Percentiles rank a stretch among this genome's conserved stretches.
phyloP scores from a whole-genome alignment of 1,140 invertebrate genomes.

The Drosophila lacertosa region DNA sequence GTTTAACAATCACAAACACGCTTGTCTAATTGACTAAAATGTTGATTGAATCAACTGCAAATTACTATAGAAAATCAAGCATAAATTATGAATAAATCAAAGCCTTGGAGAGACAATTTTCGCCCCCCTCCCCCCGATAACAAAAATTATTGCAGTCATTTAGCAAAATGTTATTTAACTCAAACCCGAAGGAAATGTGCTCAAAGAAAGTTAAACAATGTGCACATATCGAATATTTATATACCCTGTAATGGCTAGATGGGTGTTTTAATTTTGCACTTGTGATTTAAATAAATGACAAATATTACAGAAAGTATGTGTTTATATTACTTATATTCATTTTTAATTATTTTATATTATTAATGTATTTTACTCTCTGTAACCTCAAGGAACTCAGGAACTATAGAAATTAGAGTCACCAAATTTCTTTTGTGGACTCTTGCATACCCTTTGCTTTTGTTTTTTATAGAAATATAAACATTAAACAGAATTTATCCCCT shows the following conservation, averaged over 20 bases:
- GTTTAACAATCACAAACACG: background rate
- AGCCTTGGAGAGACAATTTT: slow-evolving; percentile 9
- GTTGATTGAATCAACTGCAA: slow-evolving; percentile 32
- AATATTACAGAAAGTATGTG: too few relatives aligned
- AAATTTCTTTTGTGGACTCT: background rate
- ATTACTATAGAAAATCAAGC: slow-evolving; percentile 7
- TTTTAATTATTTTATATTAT: too few relatives aligned
- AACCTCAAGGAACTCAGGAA: background rate
- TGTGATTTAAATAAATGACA: too few relatives aligned
- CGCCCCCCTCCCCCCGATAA: background rate
- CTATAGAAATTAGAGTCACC: background rate
- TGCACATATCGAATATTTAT: slow-evolving; percentile 34
- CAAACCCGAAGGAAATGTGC: background rate
- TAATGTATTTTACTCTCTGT: background rate
- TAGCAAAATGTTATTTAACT: slow-evolving; percentile 18
- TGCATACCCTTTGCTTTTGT: too few relatives aligned
- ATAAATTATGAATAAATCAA: slow-evolving; percentile 14
- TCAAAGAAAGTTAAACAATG: slow-evolving; percentile 18
- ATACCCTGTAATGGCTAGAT: slow-evolving; percentile 3
- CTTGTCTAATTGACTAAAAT: slow-evolving; percentile 24
- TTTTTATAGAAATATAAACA: too few relatives aligned
- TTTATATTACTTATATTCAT: too few relatives aligned
- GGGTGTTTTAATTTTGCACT: too few relatives aligned
- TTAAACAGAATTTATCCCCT: too few relatives aligned
- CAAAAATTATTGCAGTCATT: slow-evolving; percentile 40